phyloP scores from a whole-genome alignment of 2,113 vertebrate species.

The Petrocephalus microphthalmus region DNA sequence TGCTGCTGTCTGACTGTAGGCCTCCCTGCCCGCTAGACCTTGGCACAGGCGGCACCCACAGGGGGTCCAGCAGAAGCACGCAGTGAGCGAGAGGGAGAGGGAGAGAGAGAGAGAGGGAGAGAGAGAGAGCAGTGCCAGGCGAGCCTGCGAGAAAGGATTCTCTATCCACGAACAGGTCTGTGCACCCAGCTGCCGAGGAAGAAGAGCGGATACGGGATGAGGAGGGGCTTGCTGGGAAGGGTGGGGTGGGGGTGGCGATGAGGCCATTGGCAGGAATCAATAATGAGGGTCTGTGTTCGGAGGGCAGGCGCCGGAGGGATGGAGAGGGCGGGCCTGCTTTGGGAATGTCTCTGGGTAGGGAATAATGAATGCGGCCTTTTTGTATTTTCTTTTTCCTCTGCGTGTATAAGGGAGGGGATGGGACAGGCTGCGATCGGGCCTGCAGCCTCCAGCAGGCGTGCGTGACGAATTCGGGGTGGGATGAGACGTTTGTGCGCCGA shows the following conservation, averaged over 20 bases:
- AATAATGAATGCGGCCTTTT: background rate
- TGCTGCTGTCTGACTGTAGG: background rate
- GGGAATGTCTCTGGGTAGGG: slow-evolving; percentile 10
- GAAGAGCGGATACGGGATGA: slow-evolving; percentile 5
- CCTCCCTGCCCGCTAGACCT: background rate
- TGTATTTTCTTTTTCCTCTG: background rate
- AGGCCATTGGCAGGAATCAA: background rate
- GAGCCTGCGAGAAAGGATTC: slow-evolving; percentile 11
- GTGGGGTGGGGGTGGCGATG: slow-evolving; percentile 2
- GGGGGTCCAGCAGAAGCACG: background rate
- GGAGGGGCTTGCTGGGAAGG: slow-evolving; percentile 15
- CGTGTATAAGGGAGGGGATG: background rate
- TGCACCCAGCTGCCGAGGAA: slow-evolving; percentile 1
- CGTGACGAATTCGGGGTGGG: background rate
- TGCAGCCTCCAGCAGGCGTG: background rate
- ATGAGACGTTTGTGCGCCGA: background rate
- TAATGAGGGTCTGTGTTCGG: slow-evolving; percentile 14
- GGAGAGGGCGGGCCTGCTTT: background rate
- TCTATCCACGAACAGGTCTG: slow-evolving; percentile 4
- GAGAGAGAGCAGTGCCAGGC: slow-evolving; percentile 26
- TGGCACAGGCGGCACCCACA: slow-evolving; percentile 24
- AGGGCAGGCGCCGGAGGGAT: background rate
- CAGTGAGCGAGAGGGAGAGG: slow-evolving; percentile 17
- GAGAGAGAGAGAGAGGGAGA: slow-evolving; percentile 29
- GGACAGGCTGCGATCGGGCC: background rate